Evolutionary conservation across 2,113 vertebrate genomes (phyloP), one percentile per base, ranked within the genome.

Genomic region (Scytalopus superciliaris): DNA sequence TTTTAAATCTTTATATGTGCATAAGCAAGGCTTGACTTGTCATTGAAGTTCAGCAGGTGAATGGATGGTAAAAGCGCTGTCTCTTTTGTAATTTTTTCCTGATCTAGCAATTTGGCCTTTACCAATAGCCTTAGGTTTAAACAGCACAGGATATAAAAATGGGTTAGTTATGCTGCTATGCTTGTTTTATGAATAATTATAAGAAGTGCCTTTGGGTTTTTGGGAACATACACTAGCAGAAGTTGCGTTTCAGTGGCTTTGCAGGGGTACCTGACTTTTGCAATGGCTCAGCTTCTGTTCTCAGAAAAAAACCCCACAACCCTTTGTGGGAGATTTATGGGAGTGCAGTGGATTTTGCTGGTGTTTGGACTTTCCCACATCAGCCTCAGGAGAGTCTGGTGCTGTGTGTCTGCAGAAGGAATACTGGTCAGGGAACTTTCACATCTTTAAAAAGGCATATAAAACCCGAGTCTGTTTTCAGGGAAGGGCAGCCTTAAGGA

Each of bases 31-130:
- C 45, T 72, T 92, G 73, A 87, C 70, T 72, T 89, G 59, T 53
- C 31, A 21, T 2, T 75, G 87, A 67, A 56, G 59, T 81, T 83
- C 37, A 63, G 72, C 91, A 94, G 87, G 84, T 96, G 90, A 49
- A 66, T 25, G 27, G 56, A 23, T 91, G 69, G 77, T 93, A 82
- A 68, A 94, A 76, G 57, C 0, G 0, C 47, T 42, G n/a, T 44
- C n/a, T 82, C n/a, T 84, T 94, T 84, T 94, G 63, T 73, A 33
- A 50, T 79, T 91, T 84, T 72, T n/a, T 57, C 64, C 57, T 78
- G 37, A 67, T 89, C 30, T 63, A 84, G 64, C 53, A 82, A 52
- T 87, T 42, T 86, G 44, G n/a, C 57, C 62, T 75, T 96, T 59
- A 70, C 76, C 50, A 64, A 31, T 33, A 64, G 80, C 80, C 47